phyloP scores from a whole-genome alignment of 2,888 invertebrate genomes.

The Drosophila atripex region DNA sequence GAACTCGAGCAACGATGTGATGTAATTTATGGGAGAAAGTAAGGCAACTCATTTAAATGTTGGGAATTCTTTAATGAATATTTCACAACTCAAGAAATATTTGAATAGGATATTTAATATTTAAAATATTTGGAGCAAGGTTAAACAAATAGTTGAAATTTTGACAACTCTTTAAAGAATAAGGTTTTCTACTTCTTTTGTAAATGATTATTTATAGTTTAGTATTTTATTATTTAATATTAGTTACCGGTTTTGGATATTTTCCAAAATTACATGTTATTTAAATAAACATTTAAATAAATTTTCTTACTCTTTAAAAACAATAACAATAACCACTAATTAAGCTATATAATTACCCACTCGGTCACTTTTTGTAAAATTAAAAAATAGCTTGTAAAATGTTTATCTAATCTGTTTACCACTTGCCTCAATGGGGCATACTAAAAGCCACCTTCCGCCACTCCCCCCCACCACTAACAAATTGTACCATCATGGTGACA shows the following conservation, averaged over 20 bases:
- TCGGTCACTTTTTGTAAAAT: conserved; percentile 4
- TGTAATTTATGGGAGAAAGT: conserved; percentile 35
- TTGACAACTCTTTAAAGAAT: too few species aligned
- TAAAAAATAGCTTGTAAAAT: conserved; percentile 12
- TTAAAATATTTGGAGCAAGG: background rate
- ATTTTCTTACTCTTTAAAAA: background rate
- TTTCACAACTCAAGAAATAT: conserved; percentile 16
- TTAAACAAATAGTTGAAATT: background rate
- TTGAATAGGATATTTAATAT: background rate
- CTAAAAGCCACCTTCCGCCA: conserved; percentile 7
- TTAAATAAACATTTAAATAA: background rate
- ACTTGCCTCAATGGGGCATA: conserved; percentile 4
- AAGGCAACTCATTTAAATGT: conserved; percentile 7
- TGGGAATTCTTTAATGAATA: background rate
- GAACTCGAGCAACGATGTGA: conserved; percentile 9
- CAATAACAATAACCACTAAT: conserved; percentile 8
- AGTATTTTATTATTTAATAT: background rate
- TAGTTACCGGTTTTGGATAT: background rate
- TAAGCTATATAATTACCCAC: background rate
- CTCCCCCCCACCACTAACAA: background rate
- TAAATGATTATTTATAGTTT: background rate
- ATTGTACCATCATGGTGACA: conserved; percentile 4
- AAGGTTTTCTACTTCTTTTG: too few species aligned
- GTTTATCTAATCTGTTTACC: conserved; percentile 17
- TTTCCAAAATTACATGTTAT: background rate